Percentiles rank a stretch among this genome's conserved stretches.
Conservation (phyloP, 2,113 vertebrate species). For the Heloderma charlesbogerti region DNA sequence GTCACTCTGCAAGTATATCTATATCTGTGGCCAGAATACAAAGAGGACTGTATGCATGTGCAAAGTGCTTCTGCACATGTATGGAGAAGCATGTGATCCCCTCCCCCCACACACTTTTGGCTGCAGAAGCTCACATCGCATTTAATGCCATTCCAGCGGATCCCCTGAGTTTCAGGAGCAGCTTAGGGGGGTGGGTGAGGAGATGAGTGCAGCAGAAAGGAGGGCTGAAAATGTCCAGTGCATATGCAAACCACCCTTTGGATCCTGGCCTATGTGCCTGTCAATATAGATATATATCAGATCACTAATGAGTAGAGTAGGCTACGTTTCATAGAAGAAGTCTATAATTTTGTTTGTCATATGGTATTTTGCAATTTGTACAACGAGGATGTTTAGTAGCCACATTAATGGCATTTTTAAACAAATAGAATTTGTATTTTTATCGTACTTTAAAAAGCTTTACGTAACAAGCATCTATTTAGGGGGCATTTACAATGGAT, state of each 20-base stretch:
- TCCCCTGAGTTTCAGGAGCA: background rate
- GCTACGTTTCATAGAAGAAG: constrained; percentile 76
- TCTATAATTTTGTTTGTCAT: constrained; percentile 81
- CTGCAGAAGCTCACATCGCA: background rate
- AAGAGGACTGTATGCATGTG: background rate
- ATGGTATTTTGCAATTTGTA: constrained; percentile 85
- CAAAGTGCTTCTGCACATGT: background rate
- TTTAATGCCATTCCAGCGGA: background rate
- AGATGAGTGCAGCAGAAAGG: background rate
- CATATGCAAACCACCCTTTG: background rate
- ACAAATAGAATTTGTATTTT: constrained; percentile 87
- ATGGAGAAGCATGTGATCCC: background rate
- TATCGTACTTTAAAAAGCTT: constrained; percentile 83
- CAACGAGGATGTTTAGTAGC: constrained; percentile 80
- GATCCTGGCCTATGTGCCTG: constrained; percentile 34
- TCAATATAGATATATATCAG: constrained; percentile 50
- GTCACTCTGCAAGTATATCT: constrained; percentile 58
- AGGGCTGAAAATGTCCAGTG: background rate
- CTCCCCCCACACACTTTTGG: background rate
- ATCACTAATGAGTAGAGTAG: constrained; percentile 71
- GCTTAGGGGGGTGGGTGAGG: too few relatives aligned
- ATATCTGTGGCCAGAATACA: constrained; percentile 27
- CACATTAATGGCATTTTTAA: constrained; percentile 80
- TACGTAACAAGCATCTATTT: constrained; percentile 80
- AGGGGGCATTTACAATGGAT: constrained; percentile 78